These are phyloP conservation scores for Excalfactoria chinensis DNA, from an alignment of 2,113 vertebrate species.

Conservation along the genomic window DNA sequence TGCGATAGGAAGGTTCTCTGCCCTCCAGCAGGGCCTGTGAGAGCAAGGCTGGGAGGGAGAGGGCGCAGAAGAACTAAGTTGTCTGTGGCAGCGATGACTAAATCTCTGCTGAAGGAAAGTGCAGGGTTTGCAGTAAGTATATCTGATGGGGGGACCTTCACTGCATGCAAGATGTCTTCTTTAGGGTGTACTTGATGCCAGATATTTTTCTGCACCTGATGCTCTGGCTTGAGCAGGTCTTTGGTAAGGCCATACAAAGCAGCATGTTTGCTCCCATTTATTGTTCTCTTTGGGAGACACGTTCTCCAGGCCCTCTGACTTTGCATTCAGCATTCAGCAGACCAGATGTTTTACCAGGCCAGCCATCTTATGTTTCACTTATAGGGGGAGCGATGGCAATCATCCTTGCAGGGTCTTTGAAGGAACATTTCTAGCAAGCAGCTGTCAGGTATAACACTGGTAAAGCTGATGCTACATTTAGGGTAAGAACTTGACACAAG, in stretches of 20 bases:
- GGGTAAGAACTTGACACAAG: not conserved
- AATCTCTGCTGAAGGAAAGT: not conserved
- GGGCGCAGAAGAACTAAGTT: not conserved
- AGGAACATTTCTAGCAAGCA: not conserved
- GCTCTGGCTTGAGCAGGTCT: not conserved
- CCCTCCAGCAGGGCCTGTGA: not conserved
- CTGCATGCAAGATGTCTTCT: conserved; percentile 2
- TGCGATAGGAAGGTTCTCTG: not conserved
- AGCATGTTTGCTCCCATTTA: not conserved
- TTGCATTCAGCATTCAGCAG: not conserved
- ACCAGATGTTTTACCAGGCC: not conserved
- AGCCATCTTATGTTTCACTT: not conserved
- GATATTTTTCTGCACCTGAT: conserved; percentile 1
- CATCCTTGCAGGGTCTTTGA: not conserved
- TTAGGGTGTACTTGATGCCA: not conserved
- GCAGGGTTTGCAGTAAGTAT: not conserved
- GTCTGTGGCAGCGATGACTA: not conserved
- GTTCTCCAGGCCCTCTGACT: not conserved
- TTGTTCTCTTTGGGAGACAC: not conserved
- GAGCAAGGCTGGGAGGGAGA: not conserved
- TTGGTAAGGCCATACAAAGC: not conserved
- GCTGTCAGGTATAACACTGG: not conserved
- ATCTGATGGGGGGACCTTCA: not conserved
- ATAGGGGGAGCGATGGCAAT: not conserved
- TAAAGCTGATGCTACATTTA: not conserved